Evolutionary conservation across 2,888 invertebrate genomes (phyloP), one percentile per base, ranked within the genome.

Genomic region (Eledona agricola): DNA sequence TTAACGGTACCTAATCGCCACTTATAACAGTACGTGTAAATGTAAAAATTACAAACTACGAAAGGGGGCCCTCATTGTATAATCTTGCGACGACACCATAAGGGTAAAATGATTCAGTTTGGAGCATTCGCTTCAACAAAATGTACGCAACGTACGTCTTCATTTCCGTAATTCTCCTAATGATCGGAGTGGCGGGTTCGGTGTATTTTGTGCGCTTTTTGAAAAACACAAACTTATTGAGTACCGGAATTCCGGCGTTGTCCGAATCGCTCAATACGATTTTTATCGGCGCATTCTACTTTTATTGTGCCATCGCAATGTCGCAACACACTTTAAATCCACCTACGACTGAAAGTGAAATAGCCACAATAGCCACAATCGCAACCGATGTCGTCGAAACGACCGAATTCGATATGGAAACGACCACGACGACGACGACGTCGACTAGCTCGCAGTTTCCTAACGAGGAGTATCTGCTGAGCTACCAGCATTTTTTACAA

Each of bases 201-300:
- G 53, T 57, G 19, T 72, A 70, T 59, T 67, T 73, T 47, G 9
- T 64, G n/a, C 60, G 63, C 40, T 62, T 62, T n/a, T 49, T 66
- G 6, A 63, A 62, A 43, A 58, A 55, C 20, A 57, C 57, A 28
- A 62, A 61, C 46, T 58, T 58, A n/a, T 55, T 58, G 10, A 58
- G 57, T 38, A 55, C 58, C 6, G 50, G 51, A 7, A 51, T 67
- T 11, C 38, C 64, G 28, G 60, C 66, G 5, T 28, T 72, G 22
- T 67, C 68, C 5, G 73, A 76, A 57, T 65, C 67, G 7, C 38
- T 71, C 29, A 63, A 69, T 9, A 70, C 73, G n/a, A 55, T 71
- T 28, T 50, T 68, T 6, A 67, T 75, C 26, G 75, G 74, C 29
- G 46, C 70, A 20, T 66, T 74, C 55, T 73, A 74, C 54, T 55